Evolutionary conservation across 1,140 invertebrate species (phyloP), one percentile per base, ranked within the genome.

Genomic region (Drosophila lini): DNA sequence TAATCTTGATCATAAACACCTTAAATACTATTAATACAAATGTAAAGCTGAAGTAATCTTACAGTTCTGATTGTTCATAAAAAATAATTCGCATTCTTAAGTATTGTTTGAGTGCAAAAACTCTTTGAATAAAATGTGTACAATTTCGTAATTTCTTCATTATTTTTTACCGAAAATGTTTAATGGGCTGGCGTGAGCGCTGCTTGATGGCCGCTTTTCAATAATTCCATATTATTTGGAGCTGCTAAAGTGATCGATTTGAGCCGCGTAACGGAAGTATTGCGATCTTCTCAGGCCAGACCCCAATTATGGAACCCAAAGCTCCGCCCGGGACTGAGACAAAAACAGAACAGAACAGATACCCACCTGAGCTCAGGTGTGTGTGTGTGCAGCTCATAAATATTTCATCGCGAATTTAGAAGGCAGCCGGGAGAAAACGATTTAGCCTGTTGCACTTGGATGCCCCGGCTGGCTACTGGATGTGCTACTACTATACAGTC

Each of bases 401-500:
- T 86, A 91, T 83, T 91, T 91, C 80, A 90, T 63, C 74, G 81
- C 76, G 61, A 89, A 89, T 69, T 88, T 84, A 88, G 80, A 80
- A 58, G 75, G 58, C 65, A 55, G 62, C 73, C 45, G 44, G 28
- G 53, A 59, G 48, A 61, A 69, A 64, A 45, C 61, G 74, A 74
- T 60, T 63, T 53, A 42, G 74, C 75, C 76, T 78, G 76, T 78
- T 78, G 75, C 75, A 78, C 75, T 78, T 76, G 80, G 56, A 63
- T 74, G 58, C 57, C 44, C 53, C 53, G 60, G 81, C 80, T 88
- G 60, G 81, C 80, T 88, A 74, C 80, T 80, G 79, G 31, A 52
- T 57, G 28, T 31, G 73, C 36, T 61, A 41, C 36, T 61, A 41
- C 53, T 56, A 44, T 67, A 59, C 36, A 50, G 48, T 53, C 55